A percentile compares a stretch with the other conserved stretches of the same genome.
These are phyloP conservation scores for Aethes cnicana DNA, from an alignment of 2,888 invertebrate genomes.

Conservation along the genomic window DNA sequence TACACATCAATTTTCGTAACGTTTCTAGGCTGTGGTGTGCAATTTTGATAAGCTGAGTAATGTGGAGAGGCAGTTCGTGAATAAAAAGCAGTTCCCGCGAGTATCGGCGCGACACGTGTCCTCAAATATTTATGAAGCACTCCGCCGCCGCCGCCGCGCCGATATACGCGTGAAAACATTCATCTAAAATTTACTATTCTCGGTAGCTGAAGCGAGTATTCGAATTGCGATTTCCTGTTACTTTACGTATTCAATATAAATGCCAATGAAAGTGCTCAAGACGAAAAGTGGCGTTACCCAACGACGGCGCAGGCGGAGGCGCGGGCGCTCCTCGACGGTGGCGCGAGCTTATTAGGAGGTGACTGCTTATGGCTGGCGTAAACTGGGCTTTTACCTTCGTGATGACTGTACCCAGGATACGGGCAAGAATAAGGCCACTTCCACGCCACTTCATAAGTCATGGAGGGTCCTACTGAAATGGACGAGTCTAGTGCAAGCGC, in stretches of 20 bases:
- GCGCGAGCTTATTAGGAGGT: no score
- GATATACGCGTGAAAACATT: slow-evolving; percentile 33
- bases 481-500: no score
- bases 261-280: no score
- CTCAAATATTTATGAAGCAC: slow-evolving; percentile 64
- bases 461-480: no score
- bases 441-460: no score
- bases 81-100: slow-evolving; percentile 40
- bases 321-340: no score
- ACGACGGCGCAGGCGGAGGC: no score
- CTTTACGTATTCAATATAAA: slow-evolving; percentile 1
- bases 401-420: no score
- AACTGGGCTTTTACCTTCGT: no score
- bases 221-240: slow-evolving; percentile 2
- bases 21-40: slow-evolving; percentile 7
- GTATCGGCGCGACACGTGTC: slow-evolving; percentile 43
- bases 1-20: background rate
- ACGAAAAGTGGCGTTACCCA: no score
- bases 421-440: no score
- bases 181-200: slow-evolving; percentile 25
- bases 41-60: background rate
- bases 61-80: slow-evolving; percentile 31
- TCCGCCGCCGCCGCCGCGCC: slow-evolving; percentile 45
- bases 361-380: no score
- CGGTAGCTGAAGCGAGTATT: slow-evolving; percentile 26